phyloP scores from a whole-genome alignment of 37 sponge, comb jelly and placozoan genomes.

The Petrosia ficiformis region DNA sequence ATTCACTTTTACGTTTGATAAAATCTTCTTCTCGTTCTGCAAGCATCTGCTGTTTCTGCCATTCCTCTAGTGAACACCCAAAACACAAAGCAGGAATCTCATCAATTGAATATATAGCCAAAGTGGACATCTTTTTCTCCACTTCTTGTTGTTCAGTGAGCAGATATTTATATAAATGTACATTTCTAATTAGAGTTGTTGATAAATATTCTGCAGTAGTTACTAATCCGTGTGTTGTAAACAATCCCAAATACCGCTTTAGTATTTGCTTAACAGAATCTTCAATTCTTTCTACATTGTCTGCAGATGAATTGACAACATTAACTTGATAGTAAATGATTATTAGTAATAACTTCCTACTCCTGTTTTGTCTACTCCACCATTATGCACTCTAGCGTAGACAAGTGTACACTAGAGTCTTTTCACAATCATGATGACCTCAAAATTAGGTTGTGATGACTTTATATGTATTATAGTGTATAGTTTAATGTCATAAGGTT shows the following conservation, averaged over 20 bases:
- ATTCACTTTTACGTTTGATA: background rate
- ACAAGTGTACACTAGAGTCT: too few species aligned
- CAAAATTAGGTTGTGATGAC: too few species aligned
- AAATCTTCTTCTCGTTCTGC: background rate
- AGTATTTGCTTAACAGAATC: too few species aligned
- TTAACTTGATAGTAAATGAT: too few species aligned
- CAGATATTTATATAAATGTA: background rate
- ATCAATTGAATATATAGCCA: background rate
- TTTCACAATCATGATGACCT: too few species aligned
- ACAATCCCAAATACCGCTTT: background rate
- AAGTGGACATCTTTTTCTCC: background rate
- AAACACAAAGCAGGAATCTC: background rate
- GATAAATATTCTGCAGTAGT: background rate
- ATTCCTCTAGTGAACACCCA: background rate
- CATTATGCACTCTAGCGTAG: too few species aligned
- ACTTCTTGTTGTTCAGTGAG: background rate
- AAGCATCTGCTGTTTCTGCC: constrained; percentile 7
- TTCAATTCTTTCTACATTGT: too few species aligned
- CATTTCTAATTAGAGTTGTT: background rate
- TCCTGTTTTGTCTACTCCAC: too few species aligned
- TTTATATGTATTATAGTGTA: too few species aligned
- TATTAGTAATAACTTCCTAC: too few species aligned
- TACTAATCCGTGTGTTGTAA: background rate
- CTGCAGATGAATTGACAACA: too few species aligned
- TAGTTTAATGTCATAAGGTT: too few species aligned